These are phyloP conservation scores for Diorhabda sublineata DNA, from an alignment of 1,140 invertebrate genomes.

Conservation along the genomic window DNA sequence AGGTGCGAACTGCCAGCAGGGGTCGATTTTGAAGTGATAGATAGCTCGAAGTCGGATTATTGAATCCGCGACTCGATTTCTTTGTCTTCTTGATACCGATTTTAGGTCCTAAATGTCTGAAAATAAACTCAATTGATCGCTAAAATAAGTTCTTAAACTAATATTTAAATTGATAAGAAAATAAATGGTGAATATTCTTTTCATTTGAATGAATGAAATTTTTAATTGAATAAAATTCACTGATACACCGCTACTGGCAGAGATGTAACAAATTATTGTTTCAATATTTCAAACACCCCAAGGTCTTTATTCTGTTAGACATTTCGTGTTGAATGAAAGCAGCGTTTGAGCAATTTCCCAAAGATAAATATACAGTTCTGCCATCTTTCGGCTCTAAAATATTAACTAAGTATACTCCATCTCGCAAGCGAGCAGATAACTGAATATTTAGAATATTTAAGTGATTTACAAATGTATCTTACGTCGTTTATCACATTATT, in stretches of 20 bases:
- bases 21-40: conserved; percentile 23
- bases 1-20: background rate
- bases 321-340: background rate
- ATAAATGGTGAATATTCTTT: too few relatives aligned
- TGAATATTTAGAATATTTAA: too few relatives aligned
- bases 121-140: too few relatives aligned
- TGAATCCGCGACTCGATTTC: conserved; percentile 38
- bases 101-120: too few relatives aligned
- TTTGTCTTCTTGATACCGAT: conserved; percentile 24
- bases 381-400: conserved; percentile 10
- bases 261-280: conserved; percentile 15
- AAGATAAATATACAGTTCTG: conserved; percentile 10
- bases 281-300: conserved; percentile 8
- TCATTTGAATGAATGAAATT: too few relatives aligned
- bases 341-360: background rate
- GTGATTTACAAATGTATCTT: too few relatives aligned
- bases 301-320: background rate
- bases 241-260: too few relatives aligned
- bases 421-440: too few relatives aligned
- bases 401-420: conserved; percentile 4
- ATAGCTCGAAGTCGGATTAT: conserved; percentile 37
- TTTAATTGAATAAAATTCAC: too few relatives aligned
- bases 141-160: too few relatives aligned
- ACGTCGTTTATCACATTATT: too few relatives aligned
- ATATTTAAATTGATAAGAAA: too few relatives aligned